A percentile compares a stretch with the other conserved stretches of the same genome.
Evolutionary conservation across 2,113 vertebrate genomes (phyloP).

Genomic region (Canis aureus): DNA sequence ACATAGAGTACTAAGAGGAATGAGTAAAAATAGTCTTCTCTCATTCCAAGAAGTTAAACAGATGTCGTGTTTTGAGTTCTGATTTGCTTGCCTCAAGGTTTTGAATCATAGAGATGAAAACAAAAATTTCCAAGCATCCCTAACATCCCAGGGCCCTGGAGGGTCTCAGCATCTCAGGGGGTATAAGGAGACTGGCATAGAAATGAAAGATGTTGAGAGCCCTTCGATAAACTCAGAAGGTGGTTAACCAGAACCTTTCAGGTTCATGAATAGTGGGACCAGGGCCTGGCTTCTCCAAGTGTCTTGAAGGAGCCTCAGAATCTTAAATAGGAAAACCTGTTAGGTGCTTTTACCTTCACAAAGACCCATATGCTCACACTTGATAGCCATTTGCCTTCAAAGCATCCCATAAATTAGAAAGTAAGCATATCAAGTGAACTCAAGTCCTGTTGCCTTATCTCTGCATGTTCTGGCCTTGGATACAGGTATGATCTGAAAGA

Average conservation of each 20-base stretch:
- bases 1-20: neutral
- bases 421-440: neutral
- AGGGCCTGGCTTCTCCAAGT: neutral
- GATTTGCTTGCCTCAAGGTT: neutral
- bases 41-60: neutral
- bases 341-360: neutral
- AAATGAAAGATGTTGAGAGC: neutral
- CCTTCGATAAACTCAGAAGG: neutral
- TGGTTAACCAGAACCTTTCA: neutral
- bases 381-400: neutral
- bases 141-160: neutral
- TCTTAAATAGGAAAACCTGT: neutral
- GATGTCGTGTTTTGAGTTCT: neutral
- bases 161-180: neutral
- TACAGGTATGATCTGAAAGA: neutral
- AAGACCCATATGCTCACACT: neutral
- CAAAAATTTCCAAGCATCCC: neutral
- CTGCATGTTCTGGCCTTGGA: neutral
- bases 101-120: neutral
- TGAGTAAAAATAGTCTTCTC: neutral
- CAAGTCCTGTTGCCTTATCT: neutral
- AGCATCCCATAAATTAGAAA: neutral
- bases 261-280: neutral
- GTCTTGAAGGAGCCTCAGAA: neutral
- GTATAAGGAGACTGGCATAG: neutral